Conservation (phyloP, 2,888 invertebrate species). For the Barypeithes pellucidus region DNA sequence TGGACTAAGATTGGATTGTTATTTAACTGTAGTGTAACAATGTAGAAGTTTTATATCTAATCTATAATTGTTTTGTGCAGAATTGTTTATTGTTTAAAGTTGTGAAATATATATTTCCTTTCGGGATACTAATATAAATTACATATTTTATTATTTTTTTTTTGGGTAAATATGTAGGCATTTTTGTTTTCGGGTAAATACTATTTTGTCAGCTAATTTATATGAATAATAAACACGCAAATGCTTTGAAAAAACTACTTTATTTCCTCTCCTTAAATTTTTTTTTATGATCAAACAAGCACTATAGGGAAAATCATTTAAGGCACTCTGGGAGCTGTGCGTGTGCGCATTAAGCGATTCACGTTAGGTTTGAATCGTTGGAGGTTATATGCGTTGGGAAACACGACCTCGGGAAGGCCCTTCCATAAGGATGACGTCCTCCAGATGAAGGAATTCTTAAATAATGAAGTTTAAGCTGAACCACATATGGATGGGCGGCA, state of each 20-base stretch:
- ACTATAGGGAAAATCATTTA: no score
- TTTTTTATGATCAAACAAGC: no score
- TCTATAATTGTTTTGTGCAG: not conserved
- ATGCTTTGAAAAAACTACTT: not conserved
- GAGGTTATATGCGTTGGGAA: no score
- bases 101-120: no score
- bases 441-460: no score
- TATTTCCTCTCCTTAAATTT: not conserved
- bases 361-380: no score
- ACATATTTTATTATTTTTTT: slow-evolving; percentile 3
- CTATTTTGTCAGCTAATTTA: not conserved
- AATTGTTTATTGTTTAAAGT: not conserved
- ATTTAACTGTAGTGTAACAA: slow-evolving; percentile 6
- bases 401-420: no score
- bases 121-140: slow-evolving; percentile 3
- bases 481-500: no score
- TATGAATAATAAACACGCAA: not conserved
- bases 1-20: slow-evolving; percentile 66
- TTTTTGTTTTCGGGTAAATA: not conserved
- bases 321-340: no score
- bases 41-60: not conserved
- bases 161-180: not conserved
- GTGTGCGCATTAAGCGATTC: no score
- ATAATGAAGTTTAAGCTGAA: no score
- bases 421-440: no score